Evolutionary conservation across 2,113 vertebrate species (phyloP).

Genomic region (Chionis minor): DNA sequence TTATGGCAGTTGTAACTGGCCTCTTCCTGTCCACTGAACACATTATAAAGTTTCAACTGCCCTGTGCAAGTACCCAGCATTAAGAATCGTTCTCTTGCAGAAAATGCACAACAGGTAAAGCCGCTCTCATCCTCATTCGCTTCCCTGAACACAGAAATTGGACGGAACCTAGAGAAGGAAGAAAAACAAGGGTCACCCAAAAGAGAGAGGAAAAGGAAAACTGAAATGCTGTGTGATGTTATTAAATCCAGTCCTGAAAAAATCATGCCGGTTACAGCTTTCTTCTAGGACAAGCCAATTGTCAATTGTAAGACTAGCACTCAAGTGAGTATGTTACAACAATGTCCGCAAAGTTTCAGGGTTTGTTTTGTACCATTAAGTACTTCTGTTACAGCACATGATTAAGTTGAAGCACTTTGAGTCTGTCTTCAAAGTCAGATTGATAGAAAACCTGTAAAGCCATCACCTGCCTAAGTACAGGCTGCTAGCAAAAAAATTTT

Average conservation of each 20-base stretch:
- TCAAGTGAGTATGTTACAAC: background rate
- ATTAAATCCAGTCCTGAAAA: background rate
- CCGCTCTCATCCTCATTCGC: slow-evolving; percentile 97
- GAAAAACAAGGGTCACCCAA: background rate
- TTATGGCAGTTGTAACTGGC: slow-evolving; percentile 97
- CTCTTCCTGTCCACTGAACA: slow-evolving; percentile 97
- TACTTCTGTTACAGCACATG: background rate
- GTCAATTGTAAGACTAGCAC: background rate
- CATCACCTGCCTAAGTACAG: background rate
- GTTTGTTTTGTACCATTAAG: background rate
- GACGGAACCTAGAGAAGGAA: slow-evolving; percentile 85
- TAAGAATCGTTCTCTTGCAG: slow-evolving; percentile 94
- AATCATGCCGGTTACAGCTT: background rate
- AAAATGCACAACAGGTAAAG: slow-evolving; percentile 97
- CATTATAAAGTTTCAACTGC: slow-evolving; percentile 96
- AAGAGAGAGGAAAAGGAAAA: background rate
- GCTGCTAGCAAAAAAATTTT: background rate
- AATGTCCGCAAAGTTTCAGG: background rate
- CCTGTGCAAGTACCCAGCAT: slow-evolving; percentile 98
- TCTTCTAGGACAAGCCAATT: background rate
- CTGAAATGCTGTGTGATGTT: background rate
- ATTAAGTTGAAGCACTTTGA: background rate
- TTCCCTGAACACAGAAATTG: slow-evolving; percentile 97
- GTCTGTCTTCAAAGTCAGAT: background rate
- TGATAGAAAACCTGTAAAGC: background rate